Evolutionary conservation across 2,113 vertebrate genomes (phyloP), one percentile per base, ranked within the genome.

Genomic region (Anarrhichthys ocellatus): DNA sequence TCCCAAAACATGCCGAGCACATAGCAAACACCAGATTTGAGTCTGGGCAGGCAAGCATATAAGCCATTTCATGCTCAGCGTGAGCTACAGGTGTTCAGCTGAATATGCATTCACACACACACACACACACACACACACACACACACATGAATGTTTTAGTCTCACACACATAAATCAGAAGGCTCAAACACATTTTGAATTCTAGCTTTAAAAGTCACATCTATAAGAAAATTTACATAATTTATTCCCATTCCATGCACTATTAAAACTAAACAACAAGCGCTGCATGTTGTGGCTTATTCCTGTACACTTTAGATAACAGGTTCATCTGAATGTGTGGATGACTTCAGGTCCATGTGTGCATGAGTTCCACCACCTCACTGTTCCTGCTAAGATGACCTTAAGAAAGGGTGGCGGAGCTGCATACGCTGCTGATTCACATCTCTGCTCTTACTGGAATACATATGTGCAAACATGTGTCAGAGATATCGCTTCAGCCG

Each of bases 41-140:
- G 69, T 24, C 17, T 40, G 71, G 36, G 48, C 58, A 9, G 71
- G 80, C 73, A 8, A 73, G 80, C 76, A 80, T 87, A 86, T 59
- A 72, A 64, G 67, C 67, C 44, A 78, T 85, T 85, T 88, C 73
- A 67, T 68, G 42, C 77, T 76, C 76, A 79, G 76, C 10, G 46
- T 63, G 76, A 84, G 73, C 77, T 66, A 83, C 83, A 90, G 84
- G 89, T 80, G 88, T 32, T 44, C 58, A 38, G 76, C 62, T 84
- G 71, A 83, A 91, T 82, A 78, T 74, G 70, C 64, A 83, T 1
- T 15, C 46, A 38, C 65, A 54, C 56, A 66, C 34, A 64, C 48
- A 29, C 6, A 27, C 44, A 50, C 7, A 71, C 17, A 63, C 42
- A 17, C 56, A 58, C 68, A 20, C 22, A 40, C 34, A 46, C 44